These are phyloP conservation scores for Henricia sp. DNA, from an alignment of 53 echinoderm and acorn worm genomes.

Conservation along the genomic window DNA sequence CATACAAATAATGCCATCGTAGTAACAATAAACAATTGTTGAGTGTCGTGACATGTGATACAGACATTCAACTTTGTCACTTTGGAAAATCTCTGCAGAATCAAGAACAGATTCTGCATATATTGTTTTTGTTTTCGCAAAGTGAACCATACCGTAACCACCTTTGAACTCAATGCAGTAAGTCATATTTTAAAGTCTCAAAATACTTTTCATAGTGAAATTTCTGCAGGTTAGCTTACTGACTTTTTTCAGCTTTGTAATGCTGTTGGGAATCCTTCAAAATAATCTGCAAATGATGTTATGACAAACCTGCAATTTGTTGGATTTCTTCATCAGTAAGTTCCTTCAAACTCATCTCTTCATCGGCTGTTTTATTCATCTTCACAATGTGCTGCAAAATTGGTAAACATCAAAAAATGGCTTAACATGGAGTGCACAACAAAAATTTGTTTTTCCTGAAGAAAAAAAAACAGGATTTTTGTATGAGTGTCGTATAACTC, in stretches of 20 bases:
- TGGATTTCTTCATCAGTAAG: conserved; percentile 93
- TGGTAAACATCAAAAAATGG: background rate
- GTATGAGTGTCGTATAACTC: conserved; percentile 29
- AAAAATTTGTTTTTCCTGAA: background rate
- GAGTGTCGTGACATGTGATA: no score
- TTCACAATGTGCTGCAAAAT: conserved; percentile 81
- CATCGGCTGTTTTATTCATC: conserved; percentile 98
- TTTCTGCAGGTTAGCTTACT: no score
- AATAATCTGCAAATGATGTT: background rate
- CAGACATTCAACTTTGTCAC: no score
- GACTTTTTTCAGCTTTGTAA: background rate
- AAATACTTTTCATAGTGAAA: no score
- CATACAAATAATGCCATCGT: no score
- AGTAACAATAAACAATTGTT: no score
- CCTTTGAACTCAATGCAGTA: no score
- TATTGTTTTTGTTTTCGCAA: no score
- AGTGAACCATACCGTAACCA: no score
- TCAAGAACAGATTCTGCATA: no score
- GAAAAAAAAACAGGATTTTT: background rate
- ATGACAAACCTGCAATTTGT: conserved; percentile 91
- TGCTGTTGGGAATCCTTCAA: background rate
- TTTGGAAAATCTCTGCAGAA: no score
- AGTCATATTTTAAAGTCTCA: no score
- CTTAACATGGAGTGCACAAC: background rate
- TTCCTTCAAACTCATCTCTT: conserved; percentile 87